phyloP scores from a whole-genome alignment of 2,113 vertebrate species.

The Fregata magnificens region DNA sequence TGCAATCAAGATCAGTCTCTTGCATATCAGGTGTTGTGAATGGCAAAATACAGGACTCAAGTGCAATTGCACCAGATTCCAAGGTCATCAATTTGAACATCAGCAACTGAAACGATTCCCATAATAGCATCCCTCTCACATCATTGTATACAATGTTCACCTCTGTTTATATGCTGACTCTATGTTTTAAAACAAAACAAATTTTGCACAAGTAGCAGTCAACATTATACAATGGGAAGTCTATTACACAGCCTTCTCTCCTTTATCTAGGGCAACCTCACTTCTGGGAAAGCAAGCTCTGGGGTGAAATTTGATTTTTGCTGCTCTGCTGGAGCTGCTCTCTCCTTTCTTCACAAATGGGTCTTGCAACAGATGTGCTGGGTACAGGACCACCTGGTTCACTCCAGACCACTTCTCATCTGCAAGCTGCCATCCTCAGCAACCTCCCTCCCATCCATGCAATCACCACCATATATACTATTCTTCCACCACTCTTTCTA shows the following conservation, averaged over 20 bases:
- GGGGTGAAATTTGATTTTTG: not conserved
- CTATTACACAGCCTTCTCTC: not conserved
- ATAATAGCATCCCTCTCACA: not conserved
- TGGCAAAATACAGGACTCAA: not conserved
- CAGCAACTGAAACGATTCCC: not conserved
- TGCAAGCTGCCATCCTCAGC: not conserved
- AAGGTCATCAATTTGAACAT: not conserved
- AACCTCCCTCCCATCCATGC: not conserved
- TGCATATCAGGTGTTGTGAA: not conserved
- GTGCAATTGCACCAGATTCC: not conserved
- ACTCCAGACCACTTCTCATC: accelerated
- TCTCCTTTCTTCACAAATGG: not conserved
- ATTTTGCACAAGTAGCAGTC: not conserved
- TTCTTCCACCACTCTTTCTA: not conserved
- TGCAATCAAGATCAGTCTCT: not conserved
- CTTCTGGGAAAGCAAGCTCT: not conserved
- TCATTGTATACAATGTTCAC: not conserved
- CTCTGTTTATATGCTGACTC: not conserved
- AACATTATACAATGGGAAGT: not conserved
- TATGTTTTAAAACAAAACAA: not conserved
- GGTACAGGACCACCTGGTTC: not conserved
- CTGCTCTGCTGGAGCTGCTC: not conserved
- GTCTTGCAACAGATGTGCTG: not conserved
- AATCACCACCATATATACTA: not conserved
- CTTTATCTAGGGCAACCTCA: not conserved